Evolutionary conservation across 2,888 invertebrate species (phyloP).

Genomic region (Xanthostigma xanthostigma): DNA sequence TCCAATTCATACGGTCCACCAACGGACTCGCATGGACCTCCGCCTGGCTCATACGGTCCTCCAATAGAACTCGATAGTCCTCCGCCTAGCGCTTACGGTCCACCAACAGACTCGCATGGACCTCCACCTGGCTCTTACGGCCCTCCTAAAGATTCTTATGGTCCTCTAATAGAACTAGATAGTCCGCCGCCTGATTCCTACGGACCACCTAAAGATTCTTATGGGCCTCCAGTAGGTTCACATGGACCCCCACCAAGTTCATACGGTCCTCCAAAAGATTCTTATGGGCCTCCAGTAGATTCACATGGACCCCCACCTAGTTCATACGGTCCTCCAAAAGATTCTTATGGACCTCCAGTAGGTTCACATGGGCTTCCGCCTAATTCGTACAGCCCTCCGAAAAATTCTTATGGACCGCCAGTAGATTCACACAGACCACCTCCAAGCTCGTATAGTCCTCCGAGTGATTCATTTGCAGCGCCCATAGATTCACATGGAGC

Average conservation of each 20-base stretch:
- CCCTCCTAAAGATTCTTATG: slow-evolving; percentile 4
- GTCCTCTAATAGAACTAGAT: not conserved
- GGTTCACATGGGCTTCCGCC: slow-evolving; percentile 8
- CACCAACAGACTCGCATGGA: not conserved
- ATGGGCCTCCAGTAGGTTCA: slow-evolving; percentile 17
- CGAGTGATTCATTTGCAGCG: slow-evolving; percentile 4
- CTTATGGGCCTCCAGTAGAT: slow-evolving; percentile 5
- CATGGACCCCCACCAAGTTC: slow-evolving; percentile 15
- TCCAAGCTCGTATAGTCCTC: slow-evolving; percentile 10
- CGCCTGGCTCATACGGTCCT: slow-evolving; percentile 3
- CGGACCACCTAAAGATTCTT: slow-evolving; percentile 9
- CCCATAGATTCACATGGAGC: not conserved
- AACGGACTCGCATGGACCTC: not conserved
- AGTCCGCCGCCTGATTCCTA: not conserved
- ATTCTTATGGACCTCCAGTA: slow-evolving; percentile 9
- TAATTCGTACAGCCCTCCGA: slow-evolving; percentile 11
- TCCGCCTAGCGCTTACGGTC: slow-evolving; percentile 7
- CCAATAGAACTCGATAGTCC: slow-evolving; percentile 7
- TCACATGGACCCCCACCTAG: slow-evolving; percentile 5
- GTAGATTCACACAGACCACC: slow-evolving; percentile 1
- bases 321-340: slow-evolving; percentile 10
- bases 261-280: slow-evolving; percentile 10
- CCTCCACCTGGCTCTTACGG: slow-evolving; percentile 4
- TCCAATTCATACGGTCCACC: slow-evolving; percentile 3
- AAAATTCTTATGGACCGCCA: not conserved